phyloP scores from a whole-genome alignment of 2,888 invertebrate species.

The Drosophila emarginata region DNA sequence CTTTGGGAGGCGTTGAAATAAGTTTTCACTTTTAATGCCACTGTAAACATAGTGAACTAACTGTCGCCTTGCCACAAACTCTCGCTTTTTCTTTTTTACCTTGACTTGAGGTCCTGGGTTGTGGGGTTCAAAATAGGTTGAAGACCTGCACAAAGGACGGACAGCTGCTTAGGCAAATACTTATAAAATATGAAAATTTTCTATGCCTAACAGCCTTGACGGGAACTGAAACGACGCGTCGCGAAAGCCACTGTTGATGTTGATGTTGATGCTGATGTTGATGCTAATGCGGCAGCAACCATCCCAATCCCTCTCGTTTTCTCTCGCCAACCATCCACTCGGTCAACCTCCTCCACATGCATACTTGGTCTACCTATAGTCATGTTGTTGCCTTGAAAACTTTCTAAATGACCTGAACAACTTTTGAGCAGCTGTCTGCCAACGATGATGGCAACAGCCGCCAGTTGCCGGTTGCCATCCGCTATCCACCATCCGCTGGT shows the following conservation, averaged over 20 bases:
- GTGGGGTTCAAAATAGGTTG: slow-evolving; percentile 1
- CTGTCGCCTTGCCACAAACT: background rate
- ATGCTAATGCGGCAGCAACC: slow-evolving; percentile 34
- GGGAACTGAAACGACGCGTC: slow-evolving; percentile 3
- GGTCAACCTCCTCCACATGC: slow-evolving; percentile 3
- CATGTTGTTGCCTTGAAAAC: slow-evolving; percentile 41
- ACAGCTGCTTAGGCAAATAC: slow-evolving; percentile 32
- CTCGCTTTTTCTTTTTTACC: background rate
- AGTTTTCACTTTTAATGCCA: slow-evolving; percentile 1
- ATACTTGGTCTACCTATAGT: background rate
- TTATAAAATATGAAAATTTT: slow-evolving; percentile 26
- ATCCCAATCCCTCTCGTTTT: slow-evolving; percentile 23
- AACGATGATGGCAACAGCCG: slow-evolving; percentile 29
- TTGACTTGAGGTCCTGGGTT: slow-evolving; percentile 4
- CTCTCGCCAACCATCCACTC: background rate
- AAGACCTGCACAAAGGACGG: slow-evolving; percentile 9
- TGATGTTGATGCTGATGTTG: slow-evolving; percentile 33
- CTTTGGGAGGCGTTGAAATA: background rate
- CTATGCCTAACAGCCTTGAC: slow-evolving; percentile 37
- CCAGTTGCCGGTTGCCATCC: slow-evolving; percentile 60
- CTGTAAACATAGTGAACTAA: background rate
- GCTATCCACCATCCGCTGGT: slow-evolving; percentile 14
- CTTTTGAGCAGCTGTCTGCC: slow-evolving; percentile 68
- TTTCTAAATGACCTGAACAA: slow-evolving; percentile 73
- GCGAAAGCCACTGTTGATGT: slow-evolving; percentile 28